Evolutionary conservation across 2,888 invertebrate genomes (phyloP).

Genomic region (Lamproptera curius): DNA sequence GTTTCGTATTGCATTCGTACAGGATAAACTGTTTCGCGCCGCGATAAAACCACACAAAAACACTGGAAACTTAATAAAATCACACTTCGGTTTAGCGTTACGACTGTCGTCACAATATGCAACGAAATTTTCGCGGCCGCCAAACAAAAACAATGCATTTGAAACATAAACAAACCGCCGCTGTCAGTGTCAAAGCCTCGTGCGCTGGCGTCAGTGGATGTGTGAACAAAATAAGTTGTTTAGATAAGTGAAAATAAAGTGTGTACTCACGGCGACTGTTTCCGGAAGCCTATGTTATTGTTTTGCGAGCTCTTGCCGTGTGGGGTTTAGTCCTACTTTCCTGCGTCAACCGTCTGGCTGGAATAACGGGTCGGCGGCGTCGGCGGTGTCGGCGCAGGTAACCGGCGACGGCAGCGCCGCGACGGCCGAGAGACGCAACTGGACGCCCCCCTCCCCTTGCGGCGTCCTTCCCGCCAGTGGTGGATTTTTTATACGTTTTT

Average conservation of each 20-base stretch:
- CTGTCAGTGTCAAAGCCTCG: constrained; percentile 52
- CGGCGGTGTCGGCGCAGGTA: constrained; percentile 44
- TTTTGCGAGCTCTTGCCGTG: constrained; percentile 15
- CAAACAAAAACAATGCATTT: constrained; percentile 22
- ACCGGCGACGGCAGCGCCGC: constrained; percentile 57
- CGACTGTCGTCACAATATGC: too few relatives aligned
- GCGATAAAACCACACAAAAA: constrained; percentile 21
- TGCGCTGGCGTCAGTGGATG: constrained; percentile 28
- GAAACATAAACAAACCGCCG: constrained; percentile 50
- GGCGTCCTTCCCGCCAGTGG: constrained; percentile 28
- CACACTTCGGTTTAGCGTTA: too few relatives aligned
- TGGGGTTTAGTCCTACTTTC: constrained; percentile 25
- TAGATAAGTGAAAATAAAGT: constrained; percentile 3
- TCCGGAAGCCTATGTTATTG: constrained; percentile 21
- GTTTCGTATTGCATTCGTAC: constrained; percentile 13
- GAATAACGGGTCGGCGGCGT: constrained; percentile 36
- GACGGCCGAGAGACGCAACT: constrained; percentile 48
- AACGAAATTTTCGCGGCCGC: constrained; percentile 15
- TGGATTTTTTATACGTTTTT: too few relatives aligned
- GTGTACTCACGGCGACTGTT: constrained; percentile 23
- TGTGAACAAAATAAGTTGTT: too few relatives aligned
- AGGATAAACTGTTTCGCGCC: constrained; percentile 1
- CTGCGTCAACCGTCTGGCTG: constrained; percentile 29
- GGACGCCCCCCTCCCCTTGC: constrained; percentile 33
- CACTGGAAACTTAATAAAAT: constrained; percentile 48